Conservation (phyloP, 2,888 invertebrate genomes). For the Congeria kusceri region DNA sequence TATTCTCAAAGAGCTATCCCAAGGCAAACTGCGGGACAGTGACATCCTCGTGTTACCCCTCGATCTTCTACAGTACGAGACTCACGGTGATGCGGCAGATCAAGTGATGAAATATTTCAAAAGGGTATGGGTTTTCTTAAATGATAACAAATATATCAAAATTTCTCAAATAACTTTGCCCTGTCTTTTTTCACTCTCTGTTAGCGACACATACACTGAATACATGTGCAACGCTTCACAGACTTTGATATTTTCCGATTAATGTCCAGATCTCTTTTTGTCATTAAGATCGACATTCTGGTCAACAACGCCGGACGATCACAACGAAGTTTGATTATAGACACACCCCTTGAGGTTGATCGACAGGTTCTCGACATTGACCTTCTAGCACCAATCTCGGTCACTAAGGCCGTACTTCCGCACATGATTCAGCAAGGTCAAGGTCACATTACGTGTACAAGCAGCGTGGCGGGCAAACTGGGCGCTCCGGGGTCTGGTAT, state of each 20-base stretch:
- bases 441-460: slow-evolving; percentile 91
- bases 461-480: slow-evolving; percentile 91
- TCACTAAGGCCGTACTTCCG: slow-evolving; percentile 89
- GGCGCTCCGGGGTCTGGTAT: slow-evolving; percentile 82
- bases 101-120: slow-evolving; percentile 89
- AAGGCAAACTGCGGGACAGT: slow-evolving; percentile 77
- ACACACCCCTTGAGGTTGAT: slow-evolving; percentile 90
- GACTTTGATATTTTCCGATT: too few relatives aligned
- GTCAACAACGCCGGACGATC: slow-evolving; percentile 94
- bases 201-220: too few relatives aligned
- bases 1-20: slow-evolving; percentile 33
- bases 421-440: slow-evolving; percentile 87
- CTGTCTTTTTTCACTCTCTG: too few relatives aligned
- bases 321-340: slow-evolving; percentile 91
- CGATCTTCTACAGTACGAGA: slow-evolving; percentile 88
- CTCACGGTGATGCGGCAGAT: slow-evolving; percentile 88
- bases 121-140: slow-evolving; percentile 85
- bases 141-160: too few relatives aligned
- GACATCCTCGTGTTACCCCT: slow-evolving; percentile 90
- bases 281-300: slow-evolving; percentile 89
- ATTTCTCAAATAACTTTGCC: too few relatives aligned
- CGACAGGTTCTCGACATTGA: slow-evolving; percentile 91
- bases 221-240: too few relatives aligned
- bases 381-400: slow-evolving; percentile 90
- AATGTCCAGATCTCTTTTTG: too few relatives aligned